A percentile compares a stretch with the other conserved stretches of the same genome.
Evolutionary conservation across 2,888 invertebrate genomes (phyloP).

Genomic region (Pelosia muscerda): DNA sequence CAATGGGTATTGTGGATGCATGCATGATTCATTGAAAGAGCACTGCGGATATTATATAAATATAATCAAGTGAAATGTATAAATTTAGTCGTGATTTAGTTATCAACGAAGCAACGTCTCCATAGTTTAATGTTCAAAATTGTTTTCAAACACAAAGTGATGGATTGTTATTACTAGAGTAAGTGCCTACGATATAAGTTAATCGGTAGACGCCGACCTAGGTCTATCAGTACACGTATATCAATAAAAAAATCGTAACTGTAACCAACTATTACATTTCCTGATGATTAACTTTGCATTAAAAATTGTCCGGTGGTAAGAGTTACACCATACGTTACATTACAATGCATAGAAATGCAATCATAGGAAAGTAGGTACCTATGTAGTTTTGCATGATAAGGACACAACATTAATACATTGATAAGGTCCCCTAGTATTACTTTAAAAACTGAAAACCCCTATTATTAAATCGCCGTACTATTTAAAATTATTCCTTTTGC

Average conservation of each 20-base stretch:
- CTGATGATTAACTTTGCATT: no score
- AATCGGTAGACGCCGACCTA: background rate
- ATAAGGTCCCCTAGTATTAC: background rate
- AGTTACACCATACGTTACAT: no score
- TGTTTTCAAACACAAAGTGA: background rate
- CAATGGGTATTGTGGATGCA: conserved; percentile 4
- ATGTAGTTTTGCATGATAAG: background rate
- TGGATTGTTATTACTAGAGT: background rate
- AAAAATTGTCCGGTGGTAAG: no score
- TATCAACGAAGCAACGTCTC: background rate
- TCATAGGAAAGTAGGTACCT: background rate
- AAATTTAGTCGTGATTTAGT: conserved; percentile 1
- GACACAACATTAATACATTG: background rate
- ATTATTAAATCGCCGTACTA: background rate
- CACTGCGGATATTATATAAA: background rate
- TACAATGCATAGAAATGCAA: background rate
- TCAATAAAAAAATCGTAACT: no score
- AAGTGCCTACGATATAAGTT: background rate
- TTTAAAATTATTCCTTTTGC: background rate
- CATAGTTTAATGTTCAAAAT: background rate
- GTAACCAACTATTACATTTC: no score
- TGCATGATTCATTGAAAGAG: background rate
- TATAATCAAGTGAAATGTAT: background rate
- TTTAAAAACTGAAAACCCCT: background rate
- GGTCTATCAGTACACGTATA: background rate